Conservation (phyloP, 2,113 vertebrate genomes). For the Rutilus rutilus region DNA sequence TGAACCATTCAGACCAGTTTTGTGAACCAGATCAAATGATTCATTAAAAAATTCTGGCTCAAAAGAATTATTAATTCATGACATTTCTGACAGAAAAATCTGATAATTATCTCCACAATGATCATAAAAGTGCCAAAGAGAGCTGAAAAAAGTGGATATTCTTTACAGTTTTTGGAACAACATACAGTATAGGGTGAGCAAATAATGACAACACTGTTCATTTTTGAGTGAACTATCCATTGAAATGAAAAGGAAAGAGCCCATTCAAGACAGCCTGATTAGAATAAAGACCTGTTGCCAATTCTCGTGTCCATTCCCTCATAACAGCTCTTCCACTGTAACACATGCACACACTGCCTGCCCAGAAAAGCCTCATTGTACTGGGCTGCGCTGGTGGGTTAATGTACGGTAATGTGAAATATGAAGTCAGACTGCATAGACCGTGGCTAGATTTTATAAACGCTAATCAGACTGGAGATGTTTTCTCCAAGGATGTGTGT, state of each 20-base stretch:
- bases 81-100: background rate
- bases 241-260: constrained; percentile 29
- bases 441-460: constrained; percentile 58
- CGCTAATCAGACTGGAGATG: constrained; percentile 52
- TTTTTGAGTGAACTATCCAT: background rate
- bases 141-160: background rate
- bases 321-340: constrained; percentile 46
- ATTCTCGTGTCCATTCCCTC: constrained; percentile 38
- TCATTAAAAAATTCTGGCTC: background rate
- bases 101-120: background rate
- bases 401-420: constrained; percentile 72
- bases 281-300: constrained; percentile 60
- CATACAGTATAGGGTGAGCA: background rate
- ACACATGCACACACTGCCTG: constrained; percentile 50
- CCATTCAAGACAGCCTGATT: constrained; percentile 61
- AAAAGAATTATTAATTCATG: background rate
- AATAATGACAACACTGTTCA: background rate
- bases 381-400: constrained; percentile 57
- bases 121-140: background rate
- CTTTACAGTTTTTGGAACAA: background rate
- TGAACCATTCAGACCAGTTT: background rate
- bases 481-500: constrained; percentile 53
- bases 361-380: constrained; percentile 65
- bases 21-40: background rate
- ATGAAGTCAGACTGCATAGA: constrained; percentile 65